Evolutionary conservation across 2,888 invertebrate species (phyloP).

Genomic region (Nesidiocoris tenuis): DNA sequence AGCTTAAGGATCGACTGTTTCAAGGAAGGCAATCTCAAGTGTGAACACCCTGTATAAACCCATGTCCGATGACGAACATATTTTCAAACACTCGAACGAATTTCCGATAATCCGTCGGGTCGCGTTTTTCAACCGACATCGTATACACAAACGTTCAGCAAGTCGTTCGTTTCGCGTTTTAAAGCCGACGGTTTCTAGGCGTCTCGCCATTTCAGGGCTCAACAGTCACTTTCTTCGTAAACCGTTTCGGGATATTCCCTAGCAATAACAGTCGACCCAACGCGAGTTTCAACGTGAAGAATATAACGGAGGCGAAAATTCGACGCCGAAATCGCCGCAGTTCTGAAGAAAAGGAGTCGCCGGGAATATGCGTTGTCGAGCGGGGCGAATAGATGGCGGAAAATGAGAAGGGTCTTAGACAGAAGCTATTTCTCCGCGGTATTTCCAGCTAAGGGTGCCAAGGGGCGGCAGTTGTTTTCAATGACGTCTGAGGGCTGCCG

Average conservation of each 20-base stretch:
- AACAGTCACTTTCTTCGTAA: not conserved
- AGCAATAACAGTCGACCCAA: not conserved
- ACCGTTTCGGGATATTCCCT: not conserved
- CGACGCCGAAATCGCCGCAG: not conserved
- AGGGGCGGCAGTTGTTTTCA: not conserved
- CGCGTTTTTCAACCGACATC: too few species aligned
- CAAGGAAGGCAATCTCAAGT: too few species aligned
- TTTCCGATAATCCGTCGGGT: too few species aligned
- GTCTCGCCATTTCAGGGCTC: too few species aligned
- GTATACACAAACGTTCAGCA: too few species aligned
- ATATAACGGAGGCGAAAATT: too few species aligned
- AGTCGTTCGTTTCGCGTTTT: too few species aligned
- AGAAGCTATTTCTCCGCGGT: not conserved
- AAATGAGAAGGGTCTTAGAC: not conserved
- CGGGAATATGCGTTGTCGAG: not conserved
- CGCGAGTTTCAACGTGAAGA: not conserved
- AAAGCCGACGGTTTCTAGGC: too few species aligned
- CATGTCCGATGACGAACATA: too few species aligned
- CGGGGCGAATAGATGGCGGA: not conserved
- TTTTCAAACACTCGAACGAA: too few species aligned
- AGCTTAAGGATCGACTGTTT: too few species aligned
- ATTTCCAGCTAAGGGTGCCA: not conserved
- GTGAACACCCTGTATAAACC: too few species aligned
- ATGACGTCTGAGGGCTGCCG: not conserved
- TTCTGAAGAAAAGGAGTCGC: not conserved